Conservation (phyloP, 2,113 vertebrate species). For the Spea multiplicata region DNA sequence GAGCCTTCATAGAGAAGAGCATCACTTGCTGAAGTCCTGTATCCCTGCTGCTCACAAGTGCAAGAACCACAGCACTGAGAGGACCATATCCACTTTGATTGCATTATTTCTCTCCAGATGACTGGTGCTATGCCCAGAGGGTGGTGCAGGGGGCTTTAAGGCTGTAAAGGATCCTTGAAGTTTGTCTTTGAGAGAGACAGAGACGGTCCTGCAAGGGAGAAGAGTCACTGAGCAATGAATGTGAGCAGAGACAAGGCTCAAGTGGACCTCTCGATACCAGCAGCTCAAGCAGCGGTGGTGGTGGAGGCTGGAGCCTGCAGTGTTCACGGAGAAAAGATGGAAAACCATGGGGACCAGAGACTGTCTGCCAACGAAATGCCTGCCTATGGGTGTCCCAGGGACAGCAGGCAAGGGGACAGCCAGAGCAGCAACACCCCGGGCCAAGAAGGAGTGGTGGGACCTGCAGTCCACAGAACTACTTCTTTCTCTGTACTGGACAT, state of each 20-base stretch:
- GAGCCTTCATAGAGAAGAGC: slow-evolving; percentile 54
- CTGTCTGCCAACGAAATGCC: slow-evolving; percentile 59
- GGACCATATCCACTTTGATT: not conserved
- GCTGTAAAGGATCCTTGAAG: slow-evolving; percentile 38
- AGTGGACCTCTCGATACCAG: slow-evolving; percentile 69
- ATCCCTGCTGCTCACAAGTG: slow-evolving; percentile 3
- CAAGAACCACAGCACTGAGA: not conserved
- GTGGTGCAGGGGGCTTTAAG: slow-evolving; percentile 5
- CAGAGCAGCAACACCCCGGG: slow-evolving; percentile 71
- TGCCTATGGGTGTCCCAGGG: slow-evolving; percentile 66
- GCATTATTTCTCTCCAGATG: slow-evolving; percentile 5
- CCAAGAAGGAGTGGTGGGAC: slow-evolving; percentile 68
- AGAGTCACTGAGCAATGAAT: slow-evolving; percentile 64
- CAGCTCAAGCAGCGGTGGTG: slow-evolving; percentile 57
- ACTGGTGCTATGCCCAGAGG: slow-evolving; percentile 2
- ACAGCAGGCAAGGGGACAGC: slow-evolving; percentile 67
- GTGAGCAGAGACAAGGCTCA: slow-evolving; percentile 68
- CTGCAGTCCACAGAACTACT: slow-evolving; percentile 80
- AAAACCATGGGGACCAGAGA: slow-evolving; percentile 64
- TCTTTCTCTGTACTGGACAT: slow-evolving; percentile 97
- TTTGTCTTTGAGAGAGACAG: slow-evolving; percentile 39
- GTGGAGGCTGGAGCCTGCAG: slow-evolving; percentile 57
- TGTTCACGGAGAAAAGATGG: slow-evolving; percentile 65
- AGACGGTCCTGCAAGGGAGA: not conserved
- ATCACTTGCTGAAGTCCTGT: slow-evolving; percentile 56